Base-by-base conservation (phyloP, 2,113 vertebrate species). In the Progne subis region DNA sequence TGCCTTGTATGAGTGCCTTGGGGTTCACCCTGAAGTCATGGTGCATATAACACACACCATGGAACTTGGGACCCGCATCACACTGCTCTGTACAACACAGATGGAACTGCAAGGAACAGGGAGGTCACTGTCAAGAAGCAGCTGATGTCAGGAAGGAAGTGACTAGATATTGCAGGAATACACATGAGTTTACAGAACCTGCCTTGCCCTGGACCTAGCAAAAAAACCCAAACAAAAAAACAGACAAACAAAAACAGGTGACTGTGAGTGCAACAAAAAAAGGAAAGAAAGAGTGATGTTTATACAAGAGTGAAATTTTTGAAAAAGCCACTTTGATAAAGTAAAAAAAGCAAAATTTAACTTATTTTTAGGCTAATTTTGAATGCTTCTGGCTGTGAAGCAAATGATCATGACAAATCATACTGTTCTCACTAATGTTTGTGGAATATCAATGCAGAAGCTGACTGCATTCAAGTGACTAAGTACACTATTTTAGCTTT, bases 401-500 rank as follows among this genome's bases (percentile, higher is more conserved):
- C 60, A 94, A 96, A 92, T 91, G 74, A 80, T 79, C 64, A 86
- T 95, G 94, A 95, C 72, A 75, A 81, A 90, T 93, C 86, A 65
- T 65, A 60, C 64, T 92, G 80, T 91, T 97, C 78, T 72, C 78
- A 85, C 47, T 86, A 80, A 72, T 91, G 85, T 97, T 95, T 94
- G 83, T 94, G 95, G 74, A 82, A 75, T 94, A 96, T 79, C 94
- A 95, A 10, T 94, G 91, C 81, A 95, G 80, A 96, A 86, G 76
- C 61, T 82, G 86, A 92, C 92, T 95, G 81, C 91, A 94, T 86
- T 75, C 69, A 88, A 94, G 94, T 96, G 95, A 97, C 95, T 96
- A 94, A 97, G 91, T 94, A 75, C 61, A 79, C 92, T 92, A 88
- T 96, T 97, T 97, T 94, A 94, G 89, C 61, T 91, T 90, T 97